Base-by-base conservation (phyloP, 1,140 invertebrate species). In the Paraescarpia echinospica region DNA sequence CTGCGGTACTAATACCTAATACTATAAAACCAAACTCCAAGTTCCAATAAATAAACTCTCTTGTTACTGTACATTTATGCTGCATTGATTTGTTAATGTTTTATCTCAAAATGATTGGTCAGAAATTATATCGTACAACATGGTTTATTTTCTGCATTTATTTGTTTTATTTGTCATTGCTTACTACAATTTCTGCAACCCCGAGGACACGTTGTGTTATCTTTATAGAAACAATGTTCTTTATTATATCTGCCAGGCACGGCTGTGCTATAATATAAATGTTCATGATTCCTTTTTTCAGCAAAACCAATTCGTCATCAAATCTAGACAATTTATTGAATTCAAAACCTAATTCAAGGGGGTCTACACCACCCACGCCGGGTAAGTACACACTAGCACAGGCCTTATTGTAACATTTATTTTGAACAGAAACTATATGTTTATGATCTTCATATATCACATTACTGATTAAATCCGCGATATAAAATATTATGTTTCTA, bases 311-410 rank as follows among this genome's bases (percentile, higher is more conserved):
- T 95, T 98, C 98, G 96, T 98, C 98, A 95, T 97, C 98, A 95
- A 98, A 98, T 97, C 97, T 98, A 96, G 98, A 96, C 93, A 96
- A 95, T 93, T 97, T 97, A 95, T 97, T 98, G 96, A 96, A 96
- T 93, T 95, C 96, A 94, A 96, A 96, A 94, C 97, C 97, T 95
- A 97, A 97, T 96, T 99, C 98, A 96, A 97, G 99, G 97, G 98
- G 98, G 97, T 99, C 98, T 96, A 99, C 99, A 96, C 99, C 99
- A 97, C 98, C 99, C 96, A 99, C 99, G 97, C 98, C 99, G 97
- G 98, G 98, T 98, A 94, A 95, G 93, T 33, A n/a, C 41, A 14
- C 22, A 33, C 41, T 35, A 48, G 35, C 90, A 18, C 33, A 34
- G 41, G 41, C 12, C 12, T 41, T 41, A 41, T 4, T 41, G 41